Conservation (phyloP, 2,113 vertebrate genomes). For the Cynopterus brachyotis region DNA sequence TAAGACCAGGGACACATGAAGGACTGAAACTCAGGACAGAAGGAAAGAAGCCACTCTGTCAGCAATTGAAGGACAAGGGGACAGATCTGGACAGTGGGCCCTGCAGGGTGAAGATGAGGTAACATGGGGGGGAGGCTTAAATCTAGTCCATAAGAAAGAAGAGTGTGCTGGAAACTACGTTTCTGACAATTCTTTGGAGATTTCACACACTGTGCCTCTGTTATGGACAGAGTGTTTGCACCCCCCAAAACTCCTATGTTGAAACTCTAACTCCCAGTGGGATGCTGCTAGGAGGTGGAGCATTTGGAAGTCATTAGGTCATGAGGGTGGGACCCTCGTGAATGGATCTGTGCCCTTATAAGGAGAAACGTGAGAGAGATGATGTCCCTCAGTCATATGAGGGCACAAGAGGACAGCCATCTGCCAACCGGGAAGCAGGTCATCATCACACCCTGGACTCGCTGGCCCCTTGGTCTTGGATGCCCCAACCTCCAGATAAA, state of each 20-base stretch:
- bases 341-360: not conserved
- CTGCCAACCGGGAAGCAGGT: not conserved
- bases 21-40: accelerated
- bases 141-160: not conserved
- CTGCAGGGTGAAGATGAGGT: not conserved
- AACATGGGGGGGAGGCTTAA: not conserved
- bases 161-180: not conserved
- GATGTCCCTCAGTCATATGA: not conserved
- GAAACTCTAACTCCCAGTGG: not conserved
- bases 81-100: not conserved
- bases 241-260: not conserved
- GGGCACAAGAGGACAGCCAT: not conserved
- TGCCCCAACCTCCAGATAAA: not conserved
- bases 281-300: not conserved
- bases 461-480: not conserved
- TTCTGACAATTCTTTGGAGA: too few relatives aligned
- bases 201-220: not conserved
- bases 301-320: not conserved
- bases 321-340: not conserved
- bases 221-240: not conserved
- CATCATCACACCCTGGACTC: not conserved
- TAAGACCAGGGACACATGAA: accelerated
- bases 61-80: not conserved
- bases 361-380: not conserved
- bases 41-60: not conserved